Base-by-base conservation (phyloP, 2,797 vertebrate species). In the Zalophus californianus region DNA sequence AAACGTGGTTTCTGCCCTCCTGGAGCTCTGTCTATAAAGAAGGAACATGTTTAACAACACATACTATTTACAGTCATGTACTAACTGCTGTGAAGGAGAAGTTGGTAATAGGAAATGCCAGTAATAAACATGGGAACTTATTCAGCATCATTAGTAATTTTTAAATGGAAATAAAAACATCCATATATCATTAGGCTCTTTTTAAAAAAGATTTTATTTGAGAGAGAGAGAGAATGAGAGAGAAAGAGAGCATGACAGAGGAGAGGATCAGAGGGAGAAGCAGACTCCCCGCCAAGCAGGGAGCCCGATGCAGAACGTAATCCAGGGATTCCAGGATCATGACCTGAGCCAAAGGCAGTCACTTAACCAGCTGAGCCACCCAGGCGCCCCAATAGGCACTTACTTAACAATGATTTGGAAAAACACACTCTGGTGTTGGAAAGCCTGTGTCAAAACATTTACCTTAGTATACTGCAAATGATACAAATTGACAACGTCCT, bases 121-220 rank as follows among this genome's bases (percentile, higher is more conserved):
- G 6, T 77, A 58, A 78, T 89, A 84, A 93, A 68, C 48, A 41
- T 91, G 79, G 58, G 25, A 88, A 64, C n/a, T 92, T 97, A 68
- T 2, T 94, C 21, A 82, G 18, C 38, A 72, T 60, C 72, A 62
- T 70, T 64, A 78, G 79, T 90, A 86, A 32, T 94, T 95, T 84
- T 56, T 90, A 80, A 89, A 4, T 80, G 12, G 9, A 38, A 60
- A 72, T 60, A 52, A 91, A 91, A 90, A 44, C 35, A 83, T 66
- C 23, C 41, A 32, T 62, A 38, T 62, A n/a, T 38, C 48, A 23
- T 60, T 93, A 89, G 44, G 21, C 27, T 84, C 87, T 92, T 86
- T 44, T 44, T 44, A 9, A 44, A 44, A 44, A 44, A 44, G 44
- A 44, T 44, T 44, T 44, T 44, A 44, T 44, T 44, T 44, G 41